Conservation (phyloP, 2,797 vertebrate species). For the Danionella dracula region DNA sequence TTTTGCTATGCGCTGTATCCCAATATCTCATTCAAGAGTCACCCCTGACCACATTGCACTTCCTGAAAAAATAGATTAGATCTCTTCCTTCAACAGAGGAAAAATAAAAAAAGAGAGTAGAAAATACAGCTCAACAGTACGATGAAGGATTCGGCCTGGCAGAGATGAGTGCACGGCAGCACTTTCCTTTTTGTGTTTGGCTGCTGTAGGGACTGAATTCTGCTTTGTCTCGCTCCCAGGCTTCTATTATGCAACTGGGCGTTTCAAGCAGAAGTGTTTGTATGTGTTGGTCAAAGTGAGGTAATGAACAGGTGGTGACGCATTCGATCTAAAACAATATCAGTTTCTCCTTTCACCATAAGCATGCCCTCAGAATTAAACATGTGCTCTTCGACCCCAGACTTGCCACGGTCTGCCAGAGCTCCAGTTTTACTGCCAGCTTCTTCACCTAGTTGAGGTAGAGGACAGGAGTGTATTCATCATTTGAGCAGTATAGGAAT, state of each 20-base stretch:
- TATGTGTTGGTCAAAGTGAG: slow-evolving; percentile 44
- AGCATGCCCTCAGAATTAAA: background rate
- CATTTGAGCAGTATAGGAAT: slow-evolving; percentile 14
- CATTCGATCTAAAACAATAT: slow-evolving; percentile 27
- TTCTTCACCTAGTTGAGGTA: slow-evolving; percentile 19
- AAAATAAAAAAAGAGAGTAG: too few species aligned
- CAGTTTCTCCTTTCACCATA: slow-evolving; percentile 24
- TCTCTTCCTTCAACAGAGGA: too few species aligned
- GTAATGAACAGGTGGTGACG: slow-evolving; percentile 36
- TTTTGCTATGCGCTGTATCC: too few species aligned
- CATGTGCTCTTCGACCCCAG: background rate
- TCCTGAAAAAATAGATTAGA: too few species aligned
- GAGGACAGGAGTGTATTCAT: slow-evolving; percentile 27
- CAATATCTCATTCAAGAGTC: too few species aligned
- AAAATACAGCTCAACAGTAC: too few species aligned
- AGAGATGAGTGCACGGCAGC: slow-evolving; percentile 2
- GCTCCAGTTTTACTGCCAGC: background rate
- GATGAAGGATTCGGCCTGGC: slow-evolving; percentile 17
- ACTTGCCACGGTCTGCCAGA: slow-evolving; percentile 14
- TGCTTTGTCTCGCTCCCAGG: slow-evolving; percentile 55
- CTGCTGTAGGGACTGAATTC: slow-evolving; percentile 51
- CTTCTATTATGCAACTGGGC: slow-evolving; percentile 52
- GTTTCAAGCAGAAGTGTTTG: slow-evolving; percentile 27
- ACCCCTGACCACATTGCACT: too few species aligned
- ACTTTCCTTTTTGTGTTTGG: slow-evolving; percentile 22